Evolutionary conservation across 2,888 invertebrate species (phyloP).

Genomic region (Boloria selene): DNA sequence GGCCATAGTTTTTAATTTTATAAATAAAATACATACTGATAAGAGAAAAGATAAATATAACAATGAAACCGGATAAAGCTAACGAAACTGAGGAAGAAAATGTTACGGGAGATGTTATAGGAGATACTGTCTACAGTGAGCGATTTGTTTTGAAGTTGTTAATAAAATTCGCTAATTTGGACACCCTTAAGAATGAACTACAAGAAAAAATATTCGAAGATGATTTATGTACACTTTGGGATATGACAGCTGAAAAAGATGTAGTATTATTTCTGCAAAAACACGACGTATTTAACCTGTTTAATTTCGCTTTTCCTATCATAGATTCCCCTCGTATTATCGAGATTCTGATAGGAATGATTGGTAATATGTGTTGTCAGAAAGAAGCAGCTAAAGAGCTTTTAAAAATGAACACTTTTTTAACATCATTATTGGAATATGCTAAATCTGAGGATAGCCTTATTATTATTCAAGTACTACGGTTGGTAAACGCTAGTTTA

Average conservation of each 20-base stretch:
- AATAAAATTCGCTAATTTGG: conserved; percentile 82
- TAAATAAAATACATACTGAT: background rate
- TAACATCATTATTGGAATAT: conserved; percentile 80
- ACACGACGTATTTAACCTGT: conserved; percentile 85
- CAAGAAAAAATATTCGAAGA: conserved; percentile 85
- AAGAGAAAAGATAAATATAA: background rate
- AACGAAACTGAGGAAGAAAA: conserved; percentile 31
- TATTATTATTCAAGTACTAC: conserved; percentile 87
- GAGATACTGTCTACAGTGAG: conserved; percentile 90
- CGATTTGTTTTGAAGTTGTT: conserved; percentile 87
- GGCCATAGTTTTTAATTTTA: background rate
- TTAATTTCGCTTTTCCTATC: conserved; percentile 79
- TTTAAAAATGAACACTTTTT: conserved; percentile 80
- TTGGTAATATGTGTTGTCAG: conserved; percentile 91
- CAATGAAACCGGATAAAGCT: conserved; percentile 54
- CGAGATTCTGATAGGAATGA: conserved; percentile 92
- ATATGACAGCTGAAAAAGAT: conserved; percentile 91
- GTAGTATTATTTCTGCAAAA: conserved; percentile 87
- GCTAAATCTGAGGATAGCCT: conserved; percentile 86
- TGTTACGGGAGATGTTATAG: conserved; percentile 89
- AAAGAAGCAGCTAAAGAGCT: conserved; percentile 82
- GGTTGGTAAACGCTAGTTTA: conserved; percentile 84
- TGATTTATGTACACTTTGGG: conserved; percentile 91
- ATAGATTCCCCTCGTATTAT: conserved; percentile 85
- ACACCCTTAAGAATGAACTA: conserved; percentile 76